Percentiles rank a stretch among this genome's conserved stretches.
phyloP scores from a whole-genome alignment of 2,888 invertebrate genomes.

The Galerucella nymphaeae region DNA sequence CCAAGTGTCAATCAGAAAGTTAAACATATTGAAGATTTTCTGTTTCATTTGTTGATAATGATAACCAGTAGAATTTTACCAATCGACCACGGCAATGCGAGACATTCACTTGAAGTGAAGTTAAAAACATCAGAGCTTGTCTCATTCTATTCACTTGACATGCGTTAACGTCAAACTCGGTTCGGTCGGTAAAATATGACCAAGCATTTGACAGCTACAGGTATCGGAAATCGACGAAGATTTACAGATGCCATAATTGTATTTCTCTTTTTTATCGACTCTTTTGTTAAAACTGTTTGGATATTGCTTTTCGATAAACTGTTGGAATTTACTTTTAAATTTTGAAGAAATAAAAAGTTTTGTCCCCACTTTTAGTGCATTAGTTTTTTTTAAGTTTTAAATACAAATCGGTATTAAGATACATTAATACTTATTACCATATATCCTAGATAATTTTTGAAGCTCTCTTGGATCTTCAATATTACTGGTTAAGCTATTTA shows the following conservation, averaged over 20 bases:
- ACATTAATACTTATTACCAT: background rate
- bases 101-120: conserved; percentile 24
- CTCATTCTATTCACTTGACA: conserved; percentile 50
- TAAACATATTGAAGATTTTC: no score
- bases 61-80: conserved; percentile 11
- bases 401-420: conserved; percentile 8
- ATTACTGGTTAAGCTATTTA: no score
- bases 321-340: conserved; percentile 30
- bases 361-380: conserved; percentile 10
- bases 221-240: conserved; percentile 58
- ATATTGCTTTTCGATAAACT: conserved; percentile 21
- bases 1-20: no score
- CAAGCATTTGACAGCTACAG: conserved; percentile 58
- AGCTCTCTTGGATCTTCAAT: no score
- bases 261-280: conserved; percentile 53
- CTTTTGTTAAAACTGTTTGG: conserved; percentile 22
- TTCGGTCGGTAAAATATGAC: conserved; percentile 59
- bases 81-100: conserved; percentile 24
- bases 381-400: background rate
- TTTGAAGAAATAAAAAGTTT: conserved; percentile 12
- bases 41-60: background rate
- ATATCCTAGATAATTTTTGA: no score
- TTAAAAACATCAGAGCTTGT: conserved; percentile 41
- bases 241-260: conserved; percentile 59
- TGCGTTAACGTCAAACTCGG: conserved; percentile 58